These are phyloP conservation scores for Trachelipus rathkii DNA, from an alignment of 1,140 invertebrate genomes.

Conservation along the genomic window DNA sequence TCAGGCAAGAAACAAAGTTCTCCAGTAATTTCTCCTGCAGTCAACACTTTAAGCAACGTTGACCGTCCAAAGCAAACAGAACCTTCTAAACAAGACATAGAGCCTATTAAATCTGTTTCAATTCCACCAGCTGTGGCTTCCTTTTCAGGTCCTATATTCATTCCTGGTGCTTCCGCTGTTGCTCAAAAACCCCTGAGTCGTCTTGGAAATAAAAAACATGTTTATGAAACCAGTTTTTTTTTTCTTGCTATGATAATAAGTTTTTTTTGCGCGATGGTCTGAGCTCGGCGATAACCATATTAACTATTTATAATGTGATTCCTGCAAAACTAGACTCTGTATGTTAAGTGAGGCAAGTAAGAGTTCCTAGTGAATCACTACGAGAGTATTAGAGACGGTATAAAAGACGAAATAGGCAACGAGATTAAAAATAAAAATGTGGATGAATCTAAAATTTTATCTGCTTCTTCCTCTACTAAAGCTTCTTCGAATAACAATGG, in stretches of 20 bases:
- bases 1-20: background rate
- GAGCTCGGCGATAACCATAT: too few relatives aligned
- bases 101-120: background rate
- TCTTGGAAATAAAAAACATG: too few relatives aligned
- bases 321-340: background rate
- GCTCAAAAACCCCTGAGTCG: too few relatives aligned
- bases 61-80: background rate
- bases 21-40: background rate
- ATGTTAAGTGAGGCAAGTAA: background rate
- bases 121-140: background rate
- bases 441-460: too few relatives aligned
- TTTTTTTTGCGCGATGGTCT: too few relatives aligned
- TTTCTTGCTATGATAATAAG: too few relatives aligned
- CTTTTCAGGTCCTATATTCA: slow-evolving; percentile 1
- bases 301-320: too few relatives aligned
- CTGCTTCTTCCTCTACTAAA: background rate
- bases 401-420: too few relatives aligned
- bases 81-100: background rate
- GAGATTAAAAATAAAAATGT: too few relatives aligned
- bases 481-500: background rate
- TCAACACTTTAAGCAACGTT: background rate
- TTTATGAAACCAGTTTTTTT: too few relatives aligned
- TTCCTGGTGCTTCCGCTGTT: background rate
- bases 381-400: background rate
- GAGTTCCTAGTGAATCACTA: background rate